Evolutionary conservation across 2,797 vertebrate genomes (phyloP), one percentile per base, ranked within the genome.

Genomic region (Urophycis tenuis): DNA sequence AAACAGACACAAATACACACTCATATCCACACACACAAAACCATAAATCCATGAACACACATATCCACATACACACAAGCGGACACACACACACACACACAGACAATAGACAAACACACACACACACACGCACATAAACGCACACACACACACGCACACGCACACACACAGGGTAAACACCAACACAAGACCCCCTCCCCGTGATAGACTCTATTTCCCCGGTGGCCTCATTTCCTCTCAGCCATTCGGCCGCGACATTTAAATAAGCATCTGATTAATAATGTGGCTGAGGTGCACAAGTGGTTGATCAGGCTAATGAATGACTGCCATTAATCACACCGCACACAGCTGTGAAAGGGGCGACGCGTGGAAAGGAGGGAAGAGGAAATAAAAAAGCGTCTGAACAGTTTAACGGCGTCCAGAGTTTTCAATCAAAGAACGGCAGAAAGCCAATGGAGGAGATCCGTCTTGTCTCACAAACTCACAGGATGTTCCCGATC

Each of bases 251-350:
- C 25, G 75, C 89, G 90, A 91, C 87, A 87, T 91, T 92, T 93
- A 93, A 93, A 92, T 89, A 92, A 91, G 87, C 84, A 89, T 86
- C 88, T 92, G 89, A 94, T 93, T 92, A 92, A 92, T 90, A 92
- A 90, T 89, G 89, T 90, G 84, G 74, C 73, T 32, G 73, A 84
- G 82, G 80, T 81, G 82, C 84, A 89, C 90, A 92, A 92, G 88
- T 89, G 89, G 87, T 92, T 91, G 89, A 93, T 93, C 86, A 88
- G 89, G 87, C 88, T 90, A 92, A 92, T 92, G 88, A 93, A 92
- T 90, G 83, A 86, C 82, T 88, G 85, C 81, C 88, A 92, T 92
- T 91, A 90, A 92, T 92, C 88, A 91, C 82, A 81, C 45, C 79
- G 78, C 84, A 73, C 83, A 75, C 79, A 85, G 88, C 79, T 87